Percentiles rank a stretch among this genome's conserved stretches.
phyloP scores from a whole-genome alignment of 2,888 invertebrate species.

The Chrysina gloriosa region DNA sequence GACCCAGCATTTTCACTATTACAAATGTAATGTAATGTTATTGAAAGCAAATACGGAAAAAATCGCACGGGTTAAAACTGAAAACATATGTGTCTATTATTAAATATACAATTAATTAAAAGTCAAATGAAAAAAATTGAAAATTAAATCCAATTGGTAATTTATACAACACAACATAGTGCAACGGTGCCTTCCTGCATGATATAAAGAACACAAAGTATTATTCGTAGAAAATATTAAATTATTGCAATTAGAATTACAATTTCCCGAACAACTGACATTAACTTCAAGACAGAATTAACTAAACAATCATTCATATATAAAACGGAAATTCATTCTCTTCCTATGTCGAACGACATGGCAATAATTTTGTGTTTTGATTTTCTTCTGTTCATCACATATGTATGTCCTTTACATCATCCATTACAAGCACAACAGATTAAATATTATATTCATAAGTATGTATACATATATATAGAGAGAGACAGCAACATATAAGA shows the following conservation, averaged over 20 bases:
- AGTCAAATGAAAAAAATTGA: neutral
- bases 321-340: no score
- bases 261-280: neutral
- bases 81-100: conserved; percentile 1
- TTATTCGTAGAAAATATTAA: neutral
- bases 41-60: neutral
- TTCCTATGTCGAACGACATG: no score
- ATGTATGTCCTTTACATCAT: neutral
- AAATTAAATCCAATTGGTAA: neutral
- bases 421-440: conserved; percentile 2
- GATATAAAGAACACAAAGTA: neutral
- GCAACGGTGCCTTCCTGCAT: neutral
- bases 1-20: neutral
- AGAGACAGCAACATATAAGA: conserved; percentile 17
- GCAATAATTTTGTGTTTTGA: neutral
- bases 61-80: neutral
- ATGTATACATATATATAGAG: conserved; percentile 8
- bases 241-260: neutral
- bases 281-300: no score
- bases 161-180: neutral
- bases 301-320: no score
- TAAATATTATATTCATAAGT: conserved; percentile 7
- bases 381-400: neutral
- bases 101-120: neutral
- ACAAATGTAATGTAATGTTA: neutral